phyloP scores from a whole-genome alignment of 1,140 invertebrate species.

The Bilobella aurantiaca region DNA sequence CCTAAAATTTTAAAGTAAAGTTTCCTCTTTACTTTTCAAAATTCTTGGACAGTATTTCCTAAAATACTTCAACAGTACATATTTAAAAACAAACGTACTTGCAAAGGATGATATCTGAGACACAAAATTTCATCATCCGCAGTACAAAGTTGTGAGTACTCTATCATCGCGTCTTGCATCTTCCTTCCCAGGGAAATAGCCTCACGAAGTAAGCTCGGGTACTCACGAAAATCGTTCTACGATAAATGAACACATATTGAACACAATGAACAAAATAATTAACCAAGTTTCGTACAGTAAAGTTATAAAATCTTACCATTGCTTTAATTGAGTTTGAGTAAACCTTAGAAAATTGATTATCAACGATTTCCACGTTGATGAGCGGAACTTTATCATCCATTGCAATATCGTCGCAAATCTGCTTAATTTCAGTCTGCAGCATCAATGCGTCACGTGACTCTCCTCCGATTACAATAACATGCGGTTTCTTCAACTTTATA shows the following conservation, averaged over 20 bases:
- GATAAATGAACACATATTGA: too few species aligned
- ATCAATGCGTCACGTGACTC: conserved; percentile 79
- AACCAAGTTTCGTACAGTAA: not conserved
- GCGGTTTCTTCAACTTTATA: conserved; percentile 81
- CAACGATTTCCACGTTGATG: conserved; percentile 80
- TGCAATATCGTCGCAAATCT: conserved; percentile 61
- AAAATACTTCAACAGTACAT: not conserved
- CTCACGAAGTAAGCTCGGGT: conserved; percentile 40
- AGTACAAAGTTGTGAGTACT: conserved; percentile 73
- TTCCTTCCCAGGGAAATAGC: conserved; percentile 83
- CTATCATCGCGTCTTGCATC: conserved; percentile 87
- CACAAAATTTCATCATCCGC: conserved; percentile 51
- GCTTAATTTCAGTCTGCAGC: conserved; percentile 73
- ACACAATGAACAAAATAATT: conserved; percentile 54
- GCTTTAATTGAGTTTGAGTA: conserved; percentile 86
- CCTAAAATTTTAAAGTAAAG: conserved; percentile 46
- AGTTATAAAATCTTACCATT: conserved; percentile 43
- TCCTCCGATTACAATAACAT: conserved; percentile 80
- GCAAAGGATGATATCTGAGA: conserved; percentile 49
- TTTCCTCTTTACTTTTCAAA: too few species aligned
- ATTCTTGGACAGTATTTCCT: too few species aligned
- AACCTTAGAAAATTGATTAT: conserved; percentile 82
- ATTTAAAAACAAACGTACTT: conserved; percentile 36
- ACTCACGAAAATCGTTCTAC: conserved; percentile 43
- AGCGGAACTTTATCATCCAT: conserved; percentile 78